Conservation (phyloP, 1,140 invertebrate genomes). For the Drosophila sp. region DNA sequence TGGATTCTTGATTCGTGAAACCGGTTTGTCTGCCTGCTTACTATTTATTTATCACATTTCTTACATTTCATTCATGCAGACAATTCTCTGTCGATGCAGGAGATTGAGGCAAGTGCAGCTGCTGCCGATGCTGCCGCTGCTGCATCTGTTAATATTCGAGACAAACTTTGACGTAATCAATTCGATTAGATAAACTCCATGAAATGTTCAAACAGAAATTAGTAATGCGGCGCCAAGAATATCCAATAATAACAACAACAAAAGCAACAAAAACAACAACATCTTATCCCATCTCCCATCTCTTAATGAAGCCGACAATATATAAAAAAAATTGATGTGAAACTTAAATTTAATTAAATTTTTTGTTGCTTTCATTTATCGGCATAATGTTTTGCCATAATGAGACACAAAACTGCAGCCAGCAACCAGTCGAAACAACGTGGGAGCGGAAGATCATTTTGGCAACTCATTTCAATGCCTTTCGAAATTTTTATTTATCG, state of each 20-base stretch:
- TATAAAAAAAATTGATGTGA: slow-evolving; percentile 48
- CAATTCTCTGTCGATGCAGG: background rate
- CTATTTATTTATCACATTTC: slow-evolving; percentile 80
- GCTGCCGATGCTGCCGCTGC: slow-evolving; percentile 24
- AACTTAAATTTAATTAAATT: slow-evolving; percentile 54
- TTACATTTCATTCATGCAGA: slow-evolving; percentile 58
- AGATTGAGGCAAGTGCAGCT: slow-evolving; percentile 56
- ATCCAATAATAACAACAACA: slow-evolving; percentile 14
- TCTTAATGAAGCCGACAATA: slow-evolving; percentile 25
- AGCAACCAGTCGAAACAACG: slow-evolving; percentile 17
- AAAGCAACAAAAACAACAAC: background rate
- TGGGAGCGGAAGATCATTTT: slow-evolving; percentile 60
- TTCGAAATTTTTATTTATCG: slow-evolving; percentile 52
- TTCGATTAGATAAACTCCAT: slow-evolving; percentile 71
- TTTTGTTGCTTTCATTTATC: slow-evolving; percentile 4
- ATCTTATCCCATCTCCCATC: background rate
- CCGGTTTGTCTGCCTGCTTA: slow-evolving; percentile 54
- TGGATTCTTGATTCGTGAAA: slow-evolving; percentile 67
- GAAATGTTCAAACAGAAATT: slow-evolving; percentile 66
- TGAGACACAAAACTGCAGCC: slow-evolving; percentile 45
- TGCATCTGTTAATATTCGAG: slow-evolving; percentile 65
- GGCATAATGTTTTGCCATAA: slow-evolving; percentile 38
- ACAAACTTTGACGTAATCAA: slow-evolving; percentile 76
- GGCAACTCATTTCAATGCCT: slow-evolving; percentile 55
- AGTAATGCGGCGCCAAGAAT: slow-evolving; percentile 55